Evolutionary conservation across 2,113 vertebrate species (phyloP).

Genomic region (Channa maculata): DNA sequence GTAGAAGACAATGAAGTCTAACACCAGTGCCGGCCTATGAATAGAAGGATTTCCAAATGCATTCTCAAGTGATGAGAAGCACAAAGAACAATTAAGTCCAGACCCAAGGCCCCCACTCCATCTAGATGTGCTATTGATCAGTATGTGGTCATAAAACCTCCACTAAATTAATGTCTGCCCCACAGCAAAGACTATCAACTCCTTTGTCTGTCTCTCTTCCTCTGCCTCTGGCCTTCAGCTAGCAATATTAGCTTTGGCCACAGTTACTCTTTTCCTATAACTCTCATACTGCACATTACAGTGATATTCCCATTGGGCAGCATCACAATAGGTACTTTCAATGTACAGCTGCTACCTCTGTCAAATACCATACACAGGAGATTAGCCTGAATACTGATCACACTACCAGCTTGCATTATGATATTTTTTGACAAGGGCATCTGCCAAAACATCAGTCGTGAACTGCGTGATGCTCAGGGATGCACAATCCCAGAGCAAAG

Average conservation of each 20-base stretch:
- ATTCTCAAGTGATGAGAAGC: constrained; percentile 68
- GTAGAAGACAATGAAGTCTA: constrained; percentile 59
- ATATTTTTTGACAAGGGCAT: constrained; percentile 74
- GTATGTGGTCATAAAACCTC: constrained; percentile 75
- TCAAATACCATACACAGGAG: constrained; percentile 50
- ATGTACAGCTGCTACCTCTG: constrained; percentile 55
- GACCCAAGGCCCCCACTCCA: constrained; percentile 68
- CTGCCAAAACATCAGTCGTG: constrained; percentile 71
- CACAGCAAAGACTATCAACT: constrained; percentile 66
- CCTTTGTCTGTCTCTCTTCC: constrained; percentile 62
- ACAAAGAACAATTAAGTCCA: constrained; percentile 76
- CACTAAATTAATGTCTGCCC: constrained; percentile 75
- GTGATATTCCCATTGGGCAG: constrained; percentile 39
- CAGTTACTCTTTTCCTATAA: constrained; percentile 23
- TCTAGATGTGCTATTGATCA: constrained; percentile 75
- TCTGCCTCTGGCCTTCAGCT: constrained; percentile 43
- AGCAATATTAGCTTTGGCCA: constrained; percentile 35
- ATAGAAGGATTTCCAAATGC: constrained; percentile 69
- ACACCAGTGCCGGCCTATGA: constrained; percentile 50
- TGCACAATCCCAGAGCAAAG: constrained; percentile 61
- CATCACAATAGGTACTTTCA: constrained; percentile 51
- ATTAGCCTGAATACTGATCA: constrained; percentile 39
- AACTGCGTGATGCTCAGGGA: constrained; percentile 64
- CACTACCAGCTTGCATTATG: constrained; percentile 60
- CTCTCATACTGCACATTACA: constrained; percentile 8